Base-by-base conservation (phyloP, 2,888 invertebrate species). In the Papilio gigon region DNA sequence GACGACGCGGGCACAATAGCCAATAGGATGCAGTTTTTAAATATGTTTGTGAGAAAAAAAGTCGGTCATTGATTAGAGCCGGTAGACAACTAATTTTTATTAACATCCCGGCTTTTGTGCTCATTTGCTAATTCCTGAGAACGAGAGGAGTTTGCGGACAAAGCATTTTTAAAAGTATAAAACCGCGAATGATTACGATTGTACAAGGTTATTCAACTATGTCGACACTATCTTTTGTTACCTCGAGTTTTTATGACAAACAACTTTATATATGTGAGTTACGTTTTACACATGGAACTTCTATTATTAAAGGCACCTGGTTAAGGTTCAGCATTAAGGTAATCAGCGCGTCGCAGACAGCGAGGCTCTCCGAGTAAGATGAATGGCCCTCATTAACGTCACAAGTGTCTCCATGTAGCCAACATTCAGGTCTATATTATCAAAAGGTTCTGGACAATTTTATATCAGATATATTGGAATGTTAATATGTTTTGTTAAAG, bases 251-350 rank as follows among this genome's bases (percentile, higher is more conserved):
- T 53, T 56, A 11, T 27, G 53, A 37, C 9, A 37, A 37, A 37
- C 11, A 37, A n/a, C n/a, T n/a, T n/a, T n/a, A n/a, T n/a, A n/a
- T n/a, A n/a, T n/a, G n/a, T n/a, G n/a, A n/a, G n/a, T n/a, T n/a
- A n/a, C n/a, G n/a, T n/a, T 47, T 47, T 22, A 22, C 47, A 22
- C 2, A 22, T 47, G 2, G 20, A 2, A 47, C 22, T 12, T 47
- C 27, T 30, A 17, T 9, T 30, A 56, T 56, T 56, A 56, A 56
- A 56, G 17, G 30, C 53, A 56, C 53, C 53, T 56, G 53, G 27
- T 56, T 56, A 56, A 30, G 30, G 53, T 30, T 56, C n/a, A 56
- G 47, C 4, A 50, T 50, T 50, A 50, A 22, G 30, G n/a, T 56
- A 30, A 56, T 56, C 53, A 17, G 30, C 4, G 53, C 2, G 53